phyloP scores from a whole-genome alignment of 2,797 vertebrate species.

The Acanthornis magna region DNA sequence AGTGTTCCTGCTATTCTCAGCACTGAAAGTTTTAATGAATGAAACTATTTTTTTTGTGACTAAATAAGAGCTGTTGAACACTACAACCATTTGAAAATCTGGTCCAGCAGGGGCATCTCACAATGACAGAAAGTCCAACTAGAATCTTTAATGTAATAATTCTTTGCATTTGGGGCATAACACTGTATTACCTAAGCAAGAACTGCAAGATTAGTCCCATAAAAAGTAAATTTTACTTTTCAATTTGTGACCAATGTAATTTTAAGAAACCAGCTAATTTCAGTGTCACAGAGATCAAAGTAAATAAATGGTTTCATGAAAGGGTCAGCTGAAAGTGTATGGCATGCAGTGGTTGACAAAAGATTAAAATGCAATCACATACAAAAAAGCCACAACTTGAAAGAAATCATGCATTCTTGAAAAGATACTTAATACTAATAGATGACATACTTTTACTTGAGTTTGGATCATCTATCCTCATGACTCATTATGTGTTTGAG shows the following conservation, averaged over 20 bases:
- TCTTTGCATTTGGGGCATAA: not conserved
- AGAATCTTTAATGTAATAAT: not conserved
- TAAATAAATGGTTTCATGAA: not conserved
- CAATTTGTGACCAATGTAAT: not conserved
- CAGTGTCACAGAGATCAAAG: not conserved
- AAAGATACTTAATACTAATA: slow-evolving; percentile 57
- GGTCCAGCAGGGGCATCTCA: not conserved
- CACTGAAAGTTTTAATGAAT: not conserved
- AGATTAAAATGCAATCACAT: slow-evolving; percentile 44
- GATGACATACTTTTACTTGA: slow-evolving; percentile 53
- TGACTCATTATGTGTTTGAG: slow-evolving; percentile 59
- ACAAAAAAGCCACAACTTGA: slow-evolving; percentile 33
- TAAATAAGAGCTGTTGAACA: not conserved
- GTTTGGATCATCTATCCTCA: slow-evolving; percentile 49
- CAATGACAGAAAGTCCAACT: not conserved
- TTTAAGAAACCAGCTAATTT: slow-evolving; percentile 13
- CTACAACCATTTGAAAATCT: not conserved
- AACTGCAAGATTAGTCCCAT: not conserved
- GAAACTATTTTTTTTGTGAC: not conserved
- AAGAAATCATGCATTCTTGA: slow-evolving; percentile 37
- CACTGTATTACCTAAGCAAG: not conserved
- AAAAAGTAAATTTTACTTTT: not conserved
- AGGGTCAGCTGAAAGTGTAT: slow-evolving; percentile 2
- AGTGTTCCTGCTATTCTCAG: not conserved
- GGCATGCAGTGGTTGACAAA: not conserved